Conservation (phyloP, 1,140 invertebrate genomes). For the Microvelia longipes region DNA sequence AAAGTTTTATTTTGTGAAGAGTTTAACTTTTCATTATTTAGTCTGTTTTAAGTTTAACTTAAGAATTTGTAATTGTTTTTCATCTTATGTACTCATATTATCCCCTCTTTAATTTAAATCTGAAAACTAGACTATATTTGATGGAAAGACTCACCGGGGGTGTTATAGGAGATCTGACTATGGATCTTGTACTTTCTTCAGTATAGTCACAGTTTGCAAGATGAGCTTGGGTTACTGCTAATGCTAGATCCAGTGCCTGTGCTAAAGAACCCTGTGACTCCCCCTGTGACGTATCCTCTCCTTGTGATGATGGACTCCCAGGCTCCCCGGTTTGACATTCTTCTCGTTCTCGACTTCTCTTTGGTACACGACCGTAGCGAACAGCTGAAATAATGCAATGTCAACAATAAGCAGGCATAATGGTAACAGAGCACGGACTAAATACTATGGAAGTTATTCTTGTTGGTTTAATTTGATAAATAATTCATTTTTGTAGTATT, state of each 20-base stretch:
- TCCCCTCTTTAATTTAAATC: too few species aligned
- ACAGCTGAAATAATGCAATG: slow-evolving; percentile 54
- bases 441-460: too few species aligned
- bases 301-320: slow-evolving; percentile 18
- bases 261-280: slow-evolving; percentile 24
- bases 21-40: too few species aligned
- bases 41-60: too few species aligned
- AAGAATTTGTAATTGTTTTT: too few species aligned
- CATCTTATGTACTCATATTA: too few species aligned
- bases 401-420: background rate
- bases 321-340: slow-evolving; percentile 34
- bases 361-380: slow-evolving; percentile 86
- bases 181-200: slow-evolving; percentile 59
- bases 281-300: slow-evolving; percentile 21
- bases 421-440: slow-evolving; percentile 1
- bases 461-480: too few species aligned
- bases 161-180: slow-evolving; percentile 54
- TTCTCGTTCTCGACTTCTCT: slow-evolving; percentile 65
- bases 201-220: slow-evolving; percentile 77
- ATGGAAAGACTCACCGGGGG: slow-evolving; percentile 45
- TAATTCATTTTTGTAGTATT: too few species aligned
- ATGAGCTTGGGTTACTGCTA: slow-evolving; percentile 78
- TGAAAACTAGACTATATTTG: too few species aligned
- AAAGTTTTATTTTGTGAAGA: too few species aligned
- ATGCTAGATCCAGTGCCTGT: slow-evolving; percentile 67